phyloP scores from a whole-genome alignment of 2,797 vertebrate species.

The Myripristis murdjan region DNA sequence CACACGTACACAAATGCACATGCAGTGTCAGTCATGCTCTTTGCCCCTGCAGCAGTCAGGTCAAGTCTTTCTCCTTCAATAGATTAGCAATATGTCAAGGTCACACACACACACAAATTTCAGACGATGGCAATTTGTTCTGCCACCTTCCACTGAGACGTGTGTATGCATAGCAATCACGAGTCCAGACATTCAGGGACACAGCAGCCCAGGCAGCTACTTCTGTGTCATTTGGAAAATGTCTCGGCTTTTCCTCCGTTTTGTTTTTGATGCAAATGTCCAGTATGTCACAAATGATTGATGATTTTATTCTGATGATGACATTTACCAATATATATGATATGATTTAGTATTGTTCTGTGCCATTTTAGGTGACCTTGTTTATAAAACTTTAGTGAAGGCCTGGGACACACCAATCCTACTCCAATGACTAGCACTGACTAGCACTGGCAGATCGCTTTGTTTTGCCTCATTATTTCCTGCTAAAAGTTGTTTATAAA shows the following conservation, averaged over 20 bases:
- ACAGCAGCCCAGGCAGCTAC: constrained; percentile 43
- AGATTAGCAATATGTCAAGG: constrained; percentile 73
- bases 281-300: too few species aligned
- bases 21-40: constrained; percentile 62
- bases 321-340: neutral
- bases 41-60: constrained; percentile 61
- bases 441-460: too few species aligned
- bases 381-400: neutral
- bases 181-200: constrained; percentile 63
- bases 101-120: constrained; percentile 49
- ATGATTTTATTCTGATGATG: constrained; percentile 6
- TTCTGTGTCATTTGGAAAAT: constrained; percentile 61
- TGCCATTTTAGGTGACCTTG: neutral
- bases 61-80: constrained; percentile 73
- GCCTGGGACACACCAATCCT: too few species aligned
- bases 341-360: neutral
- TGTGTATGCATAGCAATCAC: constrained; percentile 77
- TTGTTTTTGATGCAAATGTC: constrained; percentile 60
- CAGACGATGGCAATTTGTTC: constrained; percentile 77
- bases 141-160: constrained; percentile 72
- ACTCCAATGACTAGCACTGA: too few species aligned
- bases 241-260: constrained; percentile 42
- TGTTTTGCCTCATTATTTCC: too few species aligned
- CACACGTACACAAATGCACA: constrained; percentile 55
- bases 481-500: too few species aligned